Conservation (phyloP, 1,140 invertebrate species). For the Drosophila saltans region DNA sequence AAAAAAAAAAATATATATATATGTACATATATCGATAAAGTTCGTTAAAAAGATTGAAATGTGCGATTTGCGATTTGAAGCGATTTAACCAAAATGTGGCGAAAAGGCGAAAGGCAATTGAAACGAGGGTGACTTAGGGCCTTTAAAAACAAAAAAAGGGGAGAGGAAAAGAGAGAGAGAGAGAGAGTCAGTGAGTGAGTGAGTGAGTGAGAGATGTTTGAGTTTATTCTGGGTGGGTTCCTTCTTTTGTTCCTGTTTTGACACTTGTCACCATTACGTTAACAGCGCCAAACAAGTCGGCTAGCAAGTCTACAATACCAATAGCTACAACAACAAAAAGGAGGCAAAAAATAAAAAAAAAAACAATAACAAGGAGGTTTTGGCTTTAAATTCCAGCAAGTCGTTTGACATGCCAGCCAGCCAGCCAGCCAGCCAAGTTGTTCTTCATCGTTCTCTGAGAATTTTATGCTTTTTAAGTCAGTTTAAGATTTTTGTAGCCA, state of each 20-base stretch:
- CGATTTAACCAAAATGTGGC: slow-evolving; percentile 65
- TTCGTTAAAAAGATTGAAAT: slow-evolving; percentile 82
- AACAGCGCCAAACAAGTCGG: slow-evolving; percentile 66
- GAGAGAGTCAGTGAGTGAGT: too few species aligned
- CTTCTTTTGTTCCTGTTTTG: slow-evolving; percentile 59
- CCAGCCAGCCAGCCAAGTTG: slow-evolving; percentile 28
- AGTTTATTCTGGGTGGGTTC: not conserved
- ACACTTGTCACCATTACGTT: slow-evolving; percentile 82
- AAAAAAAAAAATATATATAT: not conserved
- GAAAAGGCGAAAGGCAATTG: slow-evolving; percentile 51
- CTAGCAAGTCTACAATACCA: not conserved
- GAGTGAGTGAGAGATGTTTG: not conserved
- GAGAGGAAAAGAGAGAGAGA: too few species aligned
- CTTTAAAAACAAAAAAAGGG: not conserved
- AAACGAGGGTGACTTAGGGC: slow-evolving; percentile 23
- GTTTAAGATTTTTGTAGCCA: slow-evolving; percentile 75
- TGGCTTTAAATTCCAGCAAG: slow-evolving; percentile 70
- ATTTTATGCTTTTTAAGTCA: slow-evolving; percentile 79
- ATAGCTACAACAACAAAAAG: too few species aligned
- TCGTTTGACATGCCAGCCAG: slow-evolving; percentile 65
- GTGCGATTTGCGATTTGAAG: slow-evolving; percentile 79
- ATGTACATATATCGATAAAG: slow-evolving; percentile 68
- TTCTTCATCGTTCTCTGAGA: slow-evolving; percentile 47
- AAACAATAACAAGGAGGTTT: not conserved
- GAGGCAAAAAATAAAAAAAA: slow-evolving; percentile 3